These are phyloP conservation scores for Dryobates pubescens DNA, from an alignment of 2,797 vertebrate genomes.

Conservation along the genomic window DNA sequence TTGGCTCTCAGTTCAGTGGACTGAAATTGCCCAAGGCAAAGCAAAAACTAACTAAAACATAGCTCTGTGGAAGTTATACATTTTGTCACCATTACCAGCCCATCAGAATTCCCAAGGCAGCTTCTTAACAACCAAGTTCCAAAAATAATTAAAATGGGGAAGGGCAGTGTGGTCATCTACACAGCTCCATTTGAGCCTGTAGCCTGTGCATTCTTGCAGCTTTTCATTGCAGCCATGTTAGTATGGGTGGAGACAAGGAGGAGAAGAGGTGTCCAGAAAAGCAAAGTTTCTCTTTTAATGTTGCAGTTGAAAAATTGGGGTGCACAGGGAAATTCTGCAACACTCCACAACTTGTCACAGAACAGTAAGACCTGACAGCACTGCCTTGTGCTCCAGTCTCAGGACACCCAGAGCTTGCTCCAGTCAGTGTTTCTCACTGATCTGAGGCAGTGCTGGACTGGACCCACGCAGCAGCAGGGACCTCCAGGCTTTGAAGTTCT, in stretches of 20 bases:
- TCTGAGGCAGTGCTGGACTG: not conserved
- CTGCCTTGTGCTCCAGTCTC: not conserved
- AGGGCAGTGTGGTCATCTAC: not conserved
- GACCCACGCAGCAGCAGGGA: not conserved
- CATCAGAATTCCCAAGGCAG: not conserved
- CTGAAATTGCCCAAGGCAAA: not conserved
- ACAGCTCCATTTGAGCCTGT: not conserved
- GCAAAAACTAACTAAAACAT: not conserved
- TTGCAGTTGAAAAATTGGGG: not conserved
- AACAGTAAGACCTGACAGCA: not conserved
- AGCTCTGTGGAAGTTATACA: not conserved
- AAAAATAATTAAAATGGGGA: not conserved
- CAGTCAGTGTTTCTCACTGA: rapidly evolving
- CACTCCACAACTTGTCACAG: not conserved
- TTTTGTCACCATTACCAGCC: not conserved
- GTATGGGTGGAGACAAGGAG: rapidly evolving
- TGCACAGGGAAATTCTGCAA: not conserved
- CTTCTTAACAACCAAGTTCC: not conserved
- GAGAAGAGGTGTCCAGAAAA: not conserved
- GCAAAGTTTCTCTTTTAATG: not conserved
- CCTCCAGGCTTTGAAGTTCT: not conserved
- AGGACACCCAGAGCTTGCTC: not conserved
- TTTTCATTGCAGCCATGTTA: not conserved
- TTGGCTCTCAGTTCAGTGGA: not conserved
- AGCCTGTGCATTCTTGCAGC: not conserved